phyloP scores from a whole-genome alignment of 2,797 vertebrate species.

The Lepus oiostolus region DNA sequence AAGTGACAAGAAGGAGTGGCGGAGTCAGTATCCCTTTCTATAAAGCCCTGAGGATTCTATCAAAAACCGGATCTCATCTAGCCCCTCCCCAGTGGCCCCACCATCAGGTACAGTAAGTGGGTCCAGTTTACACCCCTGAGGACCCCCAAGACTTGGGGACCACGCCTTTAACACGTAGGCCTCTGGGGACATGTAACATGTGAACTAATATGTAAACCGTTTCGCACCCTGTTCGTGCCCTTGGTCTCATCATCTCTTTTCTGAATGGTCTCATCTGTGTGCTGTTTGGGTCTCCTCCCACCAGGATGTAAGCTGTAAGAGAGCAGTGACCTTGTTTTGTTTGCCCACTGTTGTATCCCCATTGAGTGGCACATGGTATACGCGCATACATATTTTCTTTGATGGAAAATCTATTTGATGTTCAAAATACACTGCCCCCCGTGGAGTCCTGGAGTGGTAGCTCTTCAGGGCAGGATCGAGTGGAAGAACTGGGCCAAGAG shows the following conservation, averaged over 20 bases:
- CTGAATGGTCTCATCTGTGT: conserved; percentile 13
- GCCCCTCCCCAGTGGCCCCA: too few species aligned
- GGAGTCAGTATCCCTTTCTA: too few species aligned
- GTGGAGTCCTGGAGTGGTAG: not conserved
- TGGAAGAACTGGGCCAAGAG: not conserved
- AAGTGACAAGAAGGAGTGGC: too few species aligned
- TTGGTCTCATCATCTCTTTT: not conserved
- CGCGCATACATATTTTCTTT: not conserved
- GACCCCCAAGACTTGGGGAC: too few species aligned
- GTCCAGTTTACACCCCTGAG: too few species aligned
- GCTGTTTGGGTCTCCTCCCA: not conserved
- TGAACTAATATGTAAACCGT: too few species aligned
- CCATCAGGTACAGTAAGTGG: too few species aligned
- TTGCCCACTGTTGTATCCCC: not conserved
- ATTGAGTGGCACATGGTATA: not conserved
- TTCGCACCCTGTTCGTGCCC: not conserved
- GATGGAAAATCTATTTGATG: not conserved
- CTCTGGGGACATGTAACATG: too few species aligned
- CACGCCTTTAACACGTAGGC: too few species aligned
- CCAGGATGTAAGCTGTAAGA: not conserved
- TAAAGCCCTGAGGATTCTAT: too few species aligned
- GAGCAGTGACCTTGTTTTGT: not conserved
- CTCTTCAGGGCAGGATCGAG: not conserved
- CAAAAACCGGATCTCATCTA: too few species aligned
- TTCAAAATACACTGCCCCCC: not conserved